These are phyloP conservation scores for Alethe castanea DNA, from an alignment of 2,113 vertebrate genomes.

Conservation along the genomic window DNA sequence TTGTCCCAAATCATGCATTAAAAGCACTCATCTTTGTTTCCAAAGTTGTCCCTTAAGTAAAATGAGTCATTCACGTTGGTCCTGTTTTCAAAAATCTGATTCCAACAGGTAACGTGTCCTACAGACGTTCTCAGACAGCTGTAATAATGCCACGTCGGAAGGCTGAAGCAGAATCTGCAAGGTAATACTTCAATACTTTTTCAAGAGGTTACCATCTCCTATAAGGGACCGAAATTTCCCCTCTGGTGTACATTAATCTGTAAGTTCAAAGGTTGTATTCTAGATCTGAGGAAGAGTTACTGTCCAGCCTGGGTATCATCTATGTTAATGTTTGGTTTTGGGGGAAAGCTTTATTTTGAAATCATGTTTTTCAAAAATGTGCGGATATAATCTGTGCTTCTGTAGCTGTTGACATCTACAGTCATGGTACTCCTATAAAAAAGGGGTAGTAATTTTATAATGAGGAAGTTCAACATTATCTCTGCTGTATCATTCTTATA, in stretches of 20 bases:
- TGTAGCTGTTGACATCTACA: not conserved
- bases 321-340: not conserved
- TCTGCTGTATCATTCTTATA: not conserved
- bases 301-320: not conserved
- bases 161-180: constrained; percentile 60
- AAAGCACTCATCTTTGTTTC: not conserved
- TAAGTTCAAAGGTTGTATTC: not conserved
- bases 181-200: constrained; percentile 63
- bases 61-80: not conserved
- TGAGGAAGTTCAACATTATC: not conserved
- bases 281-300: not conserved
- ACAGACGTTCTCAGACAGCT: constrained; percentile 63
- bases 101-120: constrained; percentile 71
- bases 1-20: not conserved
- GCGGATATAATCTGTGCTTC: not conserved
- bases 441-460: not conserved
- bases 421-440: not conserved
- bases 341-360: not conserved
- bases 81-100: not conserved
- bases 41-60: not conserved
- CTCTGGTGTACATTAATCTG: not conserved
- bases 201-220: not conserved
- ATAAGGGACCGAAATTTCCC: not conserved
- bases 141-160: constrained; percentile 43
- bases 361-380: not conserved